phyloP scores from a whole-genome alignment of 35 echinoderm and acorn worm genomes.

The Diadema setosum region DNA sequence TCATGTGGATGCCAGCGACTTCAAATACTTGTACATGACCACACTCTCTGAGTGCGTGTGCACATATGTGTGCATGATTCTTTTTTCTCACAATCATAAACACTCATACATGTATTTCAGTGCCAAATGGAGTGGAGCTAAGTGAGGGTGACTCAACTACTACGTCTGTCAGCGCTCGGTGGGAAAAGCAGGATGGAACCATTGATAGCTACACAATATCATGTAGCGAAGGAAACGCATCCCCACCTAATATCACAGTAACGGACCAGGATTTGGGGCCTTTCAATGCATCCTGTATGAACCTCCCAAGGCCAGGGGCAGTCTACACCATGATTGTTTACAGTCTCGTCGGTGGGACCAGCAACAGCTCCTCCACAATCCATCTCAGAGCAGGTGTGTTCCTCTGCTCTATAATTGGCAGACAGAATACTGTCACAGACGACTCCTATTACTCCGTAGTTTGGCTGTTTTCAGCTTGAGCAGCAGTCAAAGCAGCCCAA shows the following conservation, averaged over 20 bases:
- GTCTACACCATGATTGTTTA: constrained; percentile 17
- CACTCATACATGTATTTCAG: too few relatives aligned
- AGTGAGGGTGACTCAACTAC: neutral
- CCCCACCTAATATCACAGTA: neutral
- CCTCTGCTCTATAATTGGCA: neutral
- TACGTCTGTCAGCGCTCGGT: neutral
- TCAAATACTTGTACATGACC: neutral
- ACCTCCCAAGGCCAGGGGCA: neutral
- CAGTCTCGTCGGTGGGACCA: neutral
- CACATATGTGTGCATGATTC: neutral
- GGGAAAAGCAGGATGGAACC: neutral
- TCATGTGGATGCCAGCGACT: neutral
- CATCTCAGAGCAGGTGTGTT: too few relatives aligned
- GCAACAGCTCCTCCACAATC: neutral
- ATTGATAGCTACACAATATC: neutral
- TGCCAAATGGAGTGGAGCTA: neutral
- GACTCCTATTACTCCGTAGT: neutral
- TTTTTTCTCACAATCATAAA: neutral
- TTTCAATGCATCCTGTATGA: neutral
- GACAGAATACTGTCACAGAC: neutral
- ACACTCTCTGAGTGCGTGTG: too few relatives aligned
- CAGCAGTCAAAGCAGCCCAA: neutral
- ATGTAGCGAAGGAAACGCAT: neutral
- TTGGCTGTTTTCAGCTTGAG: neutral
- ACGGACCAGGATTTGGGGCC: neutral